These are phyloP conservation scores for Sycophila texana DNA, from an alignment of 2,888 invertebrate species.

Conservation along the genomic window DNA sequence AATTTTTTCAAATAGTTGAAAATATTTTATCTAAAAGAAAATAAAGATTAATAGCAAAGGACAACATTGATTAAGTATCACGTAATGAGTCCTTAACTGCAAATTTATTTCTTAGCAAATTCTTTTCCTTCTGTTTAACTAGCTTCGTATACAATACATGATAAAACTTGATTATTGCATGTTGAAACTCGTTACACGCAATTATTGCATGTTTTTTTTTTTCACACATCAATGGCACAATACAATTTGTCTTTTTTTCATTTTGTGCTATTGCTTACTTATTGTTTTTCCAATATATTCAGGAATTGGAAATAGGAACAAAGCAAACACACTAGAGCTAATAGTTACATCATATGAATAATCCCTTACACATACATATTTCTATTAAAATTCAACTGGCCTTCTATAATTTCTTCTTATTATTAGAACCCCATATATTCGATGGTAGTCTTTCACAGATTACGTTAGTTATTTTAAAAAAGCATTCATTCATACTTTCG, in stretches of 20 bases:
- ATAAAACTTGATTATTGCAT: slow-evolving; percentile 29
- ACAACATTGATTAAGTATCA: slow-evolving; percentile 44
- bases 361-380: slow-evolving; percentile 39
- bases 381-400: slow-evolving; percentile 50
- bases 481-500: slow-evolving; percentile 47
- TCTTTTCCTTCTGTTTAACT: slow-evolving; percentile 19
- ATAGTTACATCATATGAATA: slow-evolving; percentile 41
- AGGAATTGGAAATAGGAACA: slow-evolving; percentile 56
- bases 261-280: slow-evolving; percentile 53
- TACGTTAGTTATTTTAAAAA: slow-evolving; percentile 27
- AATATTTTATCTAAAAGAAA: slow-evolving; percentile 34
- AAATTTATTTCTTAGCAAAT: slow-evolving; percentile 49
- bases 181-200: slow-evolving; percentile 40
- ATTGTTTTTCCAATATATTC: slow-evolving; percentile 52
- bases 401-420: slow-evolving; percentile 38
- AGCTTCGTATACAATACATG: slow-evolving; percentile 52
- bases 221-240: slow-evolving; percentile 50
- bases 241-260: slow-evolving; percentile 31
- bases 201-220: slow-evolving; percentile 51
- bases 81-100: slow-evolving; percentile 42
- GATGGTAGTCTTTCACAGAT: slow-evolving; percentile 33
- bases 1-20: slow-evolving; percentile 34
- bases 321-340: slow-evolving; percentile 50
- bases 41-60: slow-evolving; percentile 12
- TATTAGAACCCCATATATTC: slow-evolving; percentile 47